These are phyloP conservation scores for Drosophila lacertosa DNA, from an alignment of 1,140 invertebrate genomes.

Conservation along the genomic window DNA sequence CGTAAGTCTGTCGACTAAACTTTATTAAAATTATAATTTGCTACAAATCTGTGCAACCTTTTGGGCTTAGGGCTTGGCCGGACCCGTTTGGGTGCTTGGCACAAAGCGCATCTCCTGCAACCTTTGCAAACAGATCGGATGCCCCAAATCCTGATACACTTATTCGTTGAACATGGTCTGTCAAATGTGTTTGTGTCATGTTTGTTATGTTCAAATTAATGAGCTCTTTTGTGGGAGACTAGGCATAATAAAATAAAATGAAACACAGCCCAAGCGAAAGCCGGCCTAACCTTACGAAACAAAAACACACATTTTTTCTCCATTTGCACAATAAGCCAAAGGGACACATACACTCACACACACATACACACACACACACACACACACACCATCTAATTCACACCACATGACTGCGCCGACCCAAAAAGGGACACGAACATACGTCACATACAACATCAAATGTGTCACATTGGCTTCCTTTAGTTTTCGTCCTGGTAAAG, in stretches of 20 bases:
- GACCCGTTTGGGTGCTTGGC: constrained; percentile 11
- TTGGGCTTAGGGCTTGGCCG: not conserved
- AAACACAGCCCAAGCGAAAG: constrained; percentile 25
- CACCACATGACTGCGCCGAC: not conserved
- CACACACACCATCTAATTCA: not conserved
- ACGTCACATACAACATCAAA: constrained; percentile 61
- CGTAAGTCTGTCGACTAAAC: not conserved
- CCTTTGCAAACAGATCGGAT: constrained; percentile 29
- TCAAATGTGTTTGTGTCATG: not conserved
- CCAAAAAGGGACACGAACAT: constrained; percentile 48
- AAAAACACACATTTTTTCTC: constrained; percentile 41
- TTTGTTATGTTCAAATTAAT: constrained; percentile 65
- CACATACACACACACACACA: constrained; percentile 4
- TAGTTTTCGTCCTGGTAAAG: not conserved
- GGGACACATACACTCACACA: constrained; percentile 10
- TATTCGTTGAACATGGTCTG: constrained; percentile 3
- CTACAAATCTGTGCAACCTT: not conserved
- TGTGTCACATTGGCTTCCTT: not conserved
- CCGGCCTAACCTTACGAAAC: constrained; percentile 38
- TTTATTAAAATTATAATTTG: constrained; percentile 15
- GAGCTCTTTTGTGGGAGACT: constrained; percentile 73
- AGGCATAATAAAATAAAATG: constrained; percentile 71
- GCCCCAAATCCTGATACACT: not conserved
- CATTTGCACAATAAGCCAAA: constrained; percentile 42
- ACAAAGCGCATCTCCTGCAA: constrained; percentile 42